A percentile compares a stretch with the other conserved stretches of the same genome.
phyloP scores from a whole-genome alignment of 2,797 vertebrate species.

The Peromyscus eremicus region DNA sequence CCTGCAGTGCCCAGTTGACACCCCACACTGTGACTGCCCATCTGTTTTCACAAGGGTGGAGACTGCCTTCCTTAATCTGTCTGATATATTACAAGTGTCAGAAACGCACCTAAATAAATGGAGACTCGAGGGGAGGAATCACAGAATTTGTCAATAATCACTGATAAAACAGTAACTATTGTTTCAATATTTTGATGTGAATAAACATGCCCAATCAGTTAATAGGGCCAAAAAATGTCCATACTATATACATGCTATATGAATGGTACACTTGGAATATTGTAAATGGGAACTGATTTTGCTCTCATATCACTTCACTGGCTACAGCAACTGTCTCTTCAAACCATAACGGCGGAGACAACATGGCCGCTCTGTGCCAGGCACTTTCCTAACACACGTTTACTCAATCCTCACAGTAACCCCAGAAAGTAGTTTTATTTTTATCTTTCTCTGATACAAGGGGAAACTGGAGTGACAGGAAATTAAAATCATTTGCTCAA shows the following conservation, averaged over 20 bases:
- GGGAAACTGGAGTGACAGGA: neutral
- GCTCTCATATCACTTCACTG: neutral
- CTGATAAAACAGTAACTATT: constrained; percentile 15
- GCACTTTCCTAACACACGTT: neutral
- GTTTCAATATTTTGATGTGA: constrained; percentile 41
- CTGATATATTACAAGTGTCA: constrained; percentile 34
- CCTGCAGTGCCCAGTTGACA: neutral
- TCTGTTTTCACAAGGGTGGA: constrained; percentile 1
- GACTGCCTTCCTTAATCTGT: neutral
- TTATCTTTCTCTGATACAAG: neutral
- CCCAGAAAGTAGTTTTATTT: constrained; percentile 4
- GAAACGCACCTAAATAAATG: constrained; percentile 40
- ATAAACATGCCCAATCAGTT: neutral
- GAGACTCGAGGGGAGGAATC: neutral
- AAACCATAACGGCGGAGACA: neutral
- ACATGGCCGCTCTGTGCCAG: neutral
- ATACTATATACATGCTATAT: neutral
- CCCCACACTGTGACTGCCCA: neutral
- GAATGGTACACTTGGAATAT: neutral
- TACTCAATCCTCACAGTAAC: neutral
- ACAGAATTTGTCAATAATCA: constrained; percentile 40
- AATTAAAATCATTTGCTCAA: neutral
- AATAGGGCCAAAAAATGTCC: neutral
- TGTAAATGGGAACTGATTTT: constrained; percentile 27
- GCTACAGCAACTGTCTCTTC: neutral